Evolutionary conservation across 1,140 invertebrate species (phyloP), one percentile per base, ranked within the genome.

Genomic region (Drosophila ambigua): DNA sequence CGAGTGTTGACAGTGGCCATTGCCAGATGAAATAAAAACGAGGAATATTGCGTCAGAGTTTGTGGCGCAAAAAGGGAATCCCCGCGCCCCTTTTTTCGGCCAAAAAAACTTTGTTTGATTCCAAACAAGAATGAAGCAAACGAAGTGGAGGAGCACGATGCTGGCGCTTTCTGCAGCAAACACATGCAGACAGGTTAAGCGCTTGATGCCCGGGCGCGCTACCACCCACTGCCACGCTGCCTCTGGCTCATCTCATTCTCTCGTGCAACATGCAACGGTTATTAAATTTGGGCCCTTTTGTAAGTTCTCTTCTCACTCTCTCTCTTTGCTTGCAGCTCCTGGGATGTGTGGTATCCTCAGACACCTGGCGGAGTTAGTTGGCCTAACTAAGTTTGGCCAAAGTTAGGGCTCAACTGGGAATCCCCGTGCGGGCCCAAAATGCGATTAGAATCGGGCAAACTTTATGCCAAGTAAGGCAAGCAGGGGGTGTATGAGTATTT

Each of bases 141-240:
- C 52, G 59, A 60, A 72, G 65, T 48, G 41, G 45, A 50, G 26
- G 41, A 51, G 23, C 13, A 11, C 62, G 53, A 85, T 68, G 75
- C 79, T 80, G 64, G 55, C 48, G 57, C 49, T 66, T 62, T 66
- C 75, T 80, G 77, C 81, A 73, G 53, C 77, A 85, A 77, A 73
- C 80, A 77, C 60, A 81, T 84, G 81, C 73, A 73, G 73, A 65
- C 52, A 62, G 64, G 53, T 68, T 80, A 64, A 81, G 73, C 80
- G 51, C 43, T 45, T 65, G 72, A 76, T 77, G 66, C 54, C 60
- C 48, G 49, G 59, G 52, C 51, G 6, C 28, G 31, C n/a, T 31
- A 8, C n/a, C 28, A 15, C 13, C 13, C 16, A 4, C n/a, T 9
- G 20, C 28, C 65, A 13, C 2, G 1, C 20, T 16, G 23, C 55